phyloP scores from a whole-genome alignment of 2,797 vertebrate genomes.

The Hozukius guyotensis region DNA sequence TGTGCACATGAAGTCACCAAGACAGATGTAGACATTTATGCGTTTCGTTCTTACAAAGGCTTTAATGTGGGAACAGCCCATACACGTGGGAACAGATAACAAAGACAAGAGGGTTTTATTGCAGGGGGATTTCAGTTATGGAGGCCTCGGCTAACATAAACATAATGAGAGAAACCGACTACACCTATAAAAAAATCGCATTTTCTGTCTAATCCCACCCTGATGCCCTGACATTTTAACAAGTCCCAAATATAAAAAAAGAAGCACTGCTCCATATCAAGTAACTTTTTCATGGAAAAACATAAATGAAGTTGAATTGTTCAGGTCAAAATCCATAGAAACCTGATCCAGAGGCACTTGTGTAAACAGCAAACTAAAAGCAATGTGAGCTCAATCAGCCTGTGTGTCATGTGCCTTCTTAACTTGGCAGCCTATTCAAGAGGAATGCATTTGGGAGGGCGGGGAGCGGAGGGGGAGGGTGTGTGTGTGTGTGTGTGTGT shows the following conservation, averaged over 20 bases:
- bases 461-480: background rate
- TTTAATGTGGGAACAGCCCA: background rate
- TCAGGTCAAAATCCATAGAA: constrained; percentile 32
- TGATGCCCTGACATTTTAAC: background rate
- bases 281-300: background rate
- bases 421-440: constrained; percentile 70
- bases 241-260: background rate
- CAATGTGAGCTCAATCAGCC: constrained; percentile 65
- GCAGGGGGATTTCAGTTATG: background rate
- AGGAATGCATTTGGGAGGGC: constrained; percentile 69
- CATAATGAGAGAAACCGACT: background rate
- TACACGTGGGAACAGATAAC: background rate
- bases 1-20: background rate
- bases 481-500: constrained; percentile 13
- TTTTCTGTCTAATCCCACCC: background rate
- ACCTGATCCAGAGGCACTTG: constrained; percentile 25
- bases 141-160: background rate
- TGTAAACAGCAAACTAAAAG: constrained; percentile 70
- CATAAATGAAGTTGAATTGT: constrained; percentile 7
- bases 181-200: background rate
- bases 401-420: constrained; percentile 77
- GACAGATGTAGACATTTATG: background rate
- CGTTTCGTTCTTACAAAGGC: background rate
- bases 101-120: background rate
- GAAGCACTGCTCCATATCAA: background rate